Evolutionary conservation across 2,888 invertebrate species (phyloP).

Genomic region (Noctua comes): DNA sequence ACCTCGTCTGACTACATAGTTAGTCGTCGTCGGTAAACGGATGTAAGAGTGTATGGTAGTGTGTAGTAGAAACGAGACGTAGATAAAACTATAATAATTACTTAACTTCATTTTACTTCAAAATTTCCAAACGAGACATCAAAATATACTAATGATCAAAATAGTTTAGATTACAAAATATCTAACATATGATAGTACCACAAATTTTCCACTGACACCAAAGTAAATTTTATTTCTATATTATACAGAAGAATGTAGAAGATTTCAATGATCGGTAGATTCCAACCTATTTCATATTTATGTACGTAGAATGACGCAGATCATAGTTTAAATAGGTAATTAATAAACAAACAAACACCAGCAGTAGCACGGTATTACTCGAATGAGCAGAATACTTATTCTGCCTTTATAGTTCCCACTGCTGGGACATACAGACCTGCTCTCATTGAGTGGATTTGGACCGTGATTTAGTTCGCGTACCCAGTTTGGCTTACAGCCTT

Average conservation of each 20-base stretch:
- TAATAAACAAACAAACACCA: background rate
- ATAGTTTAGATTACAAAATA: slow-evolving; percentile 13
- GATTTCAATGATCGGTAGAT: background rate
- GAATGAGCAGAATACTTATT: background rate
- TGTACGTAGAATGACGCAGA: slow-evolving; percentile 1
- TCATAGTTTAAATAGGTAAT: background rate
- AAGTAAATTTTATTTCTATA: slow-evolving; percentile 8
- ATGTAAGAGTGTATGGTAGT: background rate
- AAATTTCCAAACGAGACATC: background rate
- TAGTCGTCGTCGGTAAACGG: background rate
- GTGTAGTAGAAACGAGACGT: background rate
- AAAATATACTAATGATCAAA: slow-evolving; percentile 23
- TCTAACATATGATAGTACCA: background rate
- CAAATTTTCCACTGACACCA: slow-evolving; percentile 18
- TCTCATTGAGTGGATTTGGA: background rate
- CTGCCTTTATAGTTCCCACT: background rate
- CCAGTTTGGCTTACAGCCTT: background rate
- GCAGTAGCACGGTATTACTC: background rate
- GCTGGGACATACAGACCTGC: background rate
- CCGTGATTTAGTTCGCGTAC: background rate
- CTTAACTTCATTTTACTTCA: background rate
- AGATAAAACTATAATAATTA: background rate
- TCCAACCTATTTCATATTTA: slow-evolving; percentile 4
- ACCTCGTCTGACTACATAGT: background rate
- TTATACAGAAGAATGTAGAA: background rate